Base-by-base conservation (phyloP, 2,113 vertebrate genomes). In the Todiramphus chloris region DNA sequence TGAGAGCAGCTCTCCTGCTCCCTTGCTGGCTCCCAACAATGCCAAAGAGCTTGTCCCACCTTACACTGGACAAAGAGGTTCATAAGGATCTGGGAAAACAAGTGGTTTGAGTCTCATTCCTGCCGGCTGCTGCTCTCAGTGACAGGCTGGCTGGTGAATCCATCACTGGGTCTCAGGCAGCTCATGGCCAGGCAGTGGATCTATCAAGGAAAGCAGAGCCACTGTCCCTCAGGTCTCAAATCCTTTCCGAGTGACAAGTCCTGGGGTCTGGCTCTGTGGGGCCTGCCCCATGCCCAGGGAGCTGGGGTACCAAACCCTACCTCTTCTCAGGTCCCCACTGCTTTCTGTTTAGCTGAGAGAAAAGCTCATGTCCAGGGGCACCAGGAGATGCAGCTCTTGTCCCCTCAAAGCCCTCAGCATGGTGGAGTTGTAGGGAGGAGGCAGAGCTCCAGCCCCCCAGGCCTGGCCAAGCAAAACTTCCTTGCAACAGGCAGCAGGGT, bases 201-300 rank as follows among this genome's bases (percentile, higher is more conserved):
- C 41, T 11, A 0, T 17, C 11, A 3, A 0, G 0, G 27, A 43
- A 48, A 7, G 15, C 33, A 75, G 55, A 30, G 30, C 53, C 3
- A 5, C 64, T 48, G 25, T 60, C 11, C 62, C 31, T 16, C 67
- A 19, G n/a, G 41, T 23, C 39, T 33, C 78, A 59, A 66, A n/a
- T 50, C 48, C 46, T 77, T 48, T 33, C 50, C 3, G 3, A 75
- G 55, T 30, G 39, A 17, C 39, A n/a, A 53, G 16, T 51, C 12
- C 18, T 33, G 16, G 59, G 23, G 4, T 39, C 24, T 41, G 35
- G 59, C 5, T 93, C 15, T 27, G 6, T 1, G 1, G 43, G 59
- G 35, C 15, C 16, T 3, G 21, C 2, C 31, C 13, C 63, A 4
- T 5, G 30, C 21, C 48, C 58, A 62, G 35, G 35, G 10, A 87